Conservation (phyloP, 1,140 invertebrate genomes). For the Drosophila bocqueti region DNA sequence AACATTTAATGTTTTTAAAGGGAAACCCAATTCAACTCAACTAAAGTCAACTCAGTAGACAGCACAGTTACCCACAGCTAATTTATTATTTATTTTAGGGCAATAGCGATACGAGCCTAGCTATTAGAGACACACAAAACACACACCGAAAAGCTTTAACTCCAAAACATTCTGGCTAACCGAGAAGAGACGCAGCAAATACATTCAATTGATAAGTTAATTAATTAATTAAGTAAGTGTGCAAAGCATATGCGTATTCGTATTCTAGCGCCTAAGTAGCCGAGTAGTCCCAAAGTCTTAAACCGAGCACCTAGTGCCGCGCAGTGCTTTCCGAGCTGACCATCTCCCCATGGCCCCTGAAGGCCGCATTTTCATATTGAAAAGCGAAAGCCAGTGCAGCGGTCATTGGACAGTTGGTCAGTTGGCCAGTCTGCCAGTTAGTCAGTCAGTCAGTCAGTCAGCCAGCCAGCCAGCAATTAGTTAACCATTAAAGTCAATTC, state of each 20-base stretch:
- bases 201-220: constrained; percentile 75
- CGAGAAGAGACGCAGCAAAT: constrained; percentile 59
- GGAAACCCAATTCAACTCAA: constrained; percentile 4
- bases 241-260: constrained; percentile 70
- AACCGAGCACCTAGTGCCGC: constrained; percentile 61
- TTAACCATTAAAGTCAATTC: constrained; percentile 68
- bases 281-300: constrained; percentile 29
- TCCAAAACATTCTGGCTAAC: constrained; percentile 63
- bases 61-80: constrained; percentile 39
- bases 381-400: constrained; percentile 62
- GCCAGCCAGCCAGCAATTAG: constrained; percentile 38
- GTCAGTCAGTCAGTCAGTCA: constrained; percentile 33
- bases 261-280: constrained; percentile 54
- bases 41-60: constrained; percentile 34
- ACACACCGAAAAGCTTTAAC: constrained; percentile 70
- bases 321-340: constrained; percentile 44
- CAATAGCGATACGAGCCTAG: constrained; percentile 32
- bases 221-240: constrained; percentile 77
- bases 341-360: constrained; percentile 8
- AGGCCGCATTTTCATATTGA: constrained; percentile 80
- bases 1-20: constrained; percentile 47
- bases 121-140: constrained; percentile 39
- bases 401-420: constrained; percentile 11
- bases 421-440: constrained; percentile 17
- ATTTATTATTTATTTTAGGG: constrained; percentile 60